phyloP scores from a whole-genome alignment of 2,888 invertebrate genomes.

The Lasioglossum pauxillum region DNA sequence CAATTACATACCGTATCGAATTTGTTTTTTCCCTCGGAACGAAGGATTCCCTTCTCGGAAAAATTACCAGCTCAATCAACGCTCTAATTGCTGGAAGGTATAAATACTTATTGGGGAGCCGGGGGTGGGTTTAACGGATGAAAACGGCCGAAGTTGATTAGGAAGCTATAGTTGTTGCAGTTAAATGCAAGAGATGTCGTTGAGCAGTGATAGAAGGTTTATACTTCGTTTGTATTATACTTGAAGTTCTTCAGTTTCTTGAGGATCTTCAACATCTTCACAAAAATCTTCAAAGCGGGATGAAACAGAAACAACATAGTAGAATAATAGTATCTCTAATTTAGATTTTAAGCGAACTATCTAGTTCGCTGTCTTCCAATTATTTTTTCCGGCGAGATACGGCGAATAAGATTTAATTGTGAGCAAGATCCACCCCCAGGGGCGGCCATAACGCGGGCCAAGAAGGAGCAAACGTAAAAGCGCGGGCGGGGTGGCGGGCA shows the following conservation, averaged over 20 bases:
- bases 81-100: neutral
- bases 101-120: neutral
- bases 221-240: too few species aligned
- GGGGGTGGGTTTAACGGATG: neutral
- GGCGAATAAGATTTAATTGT: neutral
- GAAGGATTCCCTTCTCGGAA: neutral
- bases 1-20: constrained; percentile 24
- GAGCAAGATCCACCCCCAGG: neutral
- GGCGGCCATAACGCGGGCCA: neutral
- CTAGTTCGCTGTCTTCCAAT: neutral
- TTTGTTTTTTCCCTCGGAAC: neutral
- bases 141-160: neutral
- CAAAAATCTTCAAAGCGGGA: neutral
- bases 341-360: neutral
- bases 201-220: too few species aligned
- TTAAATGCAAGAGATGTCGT: neutral
- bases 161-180: neutral
- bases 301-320: neutral
- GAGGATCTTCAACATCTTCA: neutral
- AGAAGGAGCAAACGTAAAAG: constrained; percentile 17
- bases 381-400: neutral
- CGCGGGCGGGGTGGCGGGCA: neutral
- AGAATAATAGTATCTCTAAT: neutral
- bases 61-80: neutral
- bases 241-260: too few species aligned